Evolutionary conservation across 2,797 vertebrate species (phyloP).

Genomic region (Sebastes ruberrimus): DNA sequence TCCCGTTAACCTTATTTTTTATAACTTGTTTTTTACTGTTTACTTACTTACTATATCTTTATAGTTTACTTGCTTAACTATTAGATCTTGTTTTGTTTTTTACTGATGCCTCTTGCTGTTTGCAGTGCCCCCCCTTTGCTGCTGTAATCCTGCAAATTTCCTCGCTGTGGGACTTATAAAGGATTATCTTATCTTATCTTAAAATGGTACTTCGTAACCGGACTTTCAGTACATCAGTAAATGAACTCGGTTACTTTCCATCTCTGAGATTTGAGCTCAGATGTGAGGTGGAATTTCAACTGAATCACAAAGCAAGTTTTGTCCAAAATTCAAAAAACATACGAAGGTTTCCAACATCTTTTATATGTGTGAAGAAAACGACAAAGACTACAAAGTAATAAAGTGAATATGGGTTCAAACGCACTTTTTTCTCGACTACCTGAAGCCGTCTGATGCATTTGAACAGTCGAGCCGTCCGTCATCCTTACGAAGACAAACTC

Average conservation of each 20-base stretch:
- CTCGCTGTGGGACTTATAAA: too few species aligned
- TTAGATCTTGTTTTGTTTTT: too few species aligned
- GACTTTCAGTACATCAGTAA: not conserved
- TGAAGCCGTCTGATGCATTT: slow-evolving; percentile 20
- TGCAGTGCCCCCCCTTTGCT: too few species aligned
- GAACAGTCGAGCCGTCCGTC: slow-evolving; percentile 51
- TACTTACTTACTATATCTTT: too few species aligned
- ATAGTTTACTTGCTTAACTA: too few species aligned
- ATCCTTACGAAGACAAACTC: slow-evolving; percentile 59
- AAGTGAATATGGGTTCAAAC: not conserved
- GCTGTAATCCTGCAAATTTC: too few species aligned
- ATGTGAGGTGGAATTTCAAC: not conserved
- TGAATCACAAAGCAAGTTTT: not conserved
- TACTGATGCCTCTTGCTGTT: too few species aligned
- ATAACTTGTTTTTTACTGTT: too few species aligned
- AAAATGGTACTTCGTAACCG: not conserved
- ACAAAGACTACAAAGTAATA: not conserved
- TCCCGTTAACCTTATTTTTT: too few species aligned
- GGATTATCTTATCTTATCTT: too few species aligned
- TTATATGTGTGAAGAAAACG: not conserved
- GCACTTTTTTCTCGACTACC: not conserved
- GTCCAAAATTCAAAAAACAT: not conserved
- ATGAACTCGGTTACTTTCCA: not conserved
- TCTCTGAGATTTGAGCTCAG: not conserved
- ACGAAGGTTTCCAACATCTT: not conserved